Evolutionary conservation across 1,140 invertebrate species (phyloP).

Genomic region (Drosophila burlai): DNA sequence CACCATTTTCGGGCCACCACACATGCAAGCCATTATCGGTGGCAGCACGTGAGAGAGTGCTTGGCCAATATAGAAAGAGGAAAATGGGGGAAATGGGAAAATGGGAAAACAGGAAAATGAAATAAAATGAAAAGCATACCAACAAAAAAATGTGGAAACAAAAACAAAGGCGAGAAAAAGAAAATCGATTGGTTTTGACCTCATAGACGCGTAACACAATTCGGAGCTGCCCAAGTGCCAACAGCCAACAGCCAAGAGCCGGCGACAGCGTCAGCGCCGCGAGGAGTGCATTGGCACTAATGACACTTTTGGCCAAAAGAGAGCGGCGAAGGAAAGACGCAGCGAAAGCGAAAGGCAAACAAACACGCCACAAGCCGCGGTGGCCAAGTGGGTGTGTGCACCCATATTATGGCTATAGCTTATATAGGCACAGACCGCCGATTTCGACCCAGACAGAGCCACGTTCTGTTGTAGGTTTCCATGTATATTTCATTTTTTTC

Average conservation of each 20-base stretch:
- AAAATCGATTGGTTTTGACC: constrained; percentile 83
- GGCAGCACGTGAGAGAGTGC: constrained; percentile 63
- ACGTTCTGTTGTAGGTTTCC: constrained; percentile 13
- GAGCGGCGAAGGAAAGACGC: constrained; percentile 30
- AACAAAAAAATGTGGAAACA: background rate
- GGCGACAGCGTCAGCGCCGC: constrained; percentile 25
- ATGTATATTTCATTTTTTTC: constrained; percentile 19
- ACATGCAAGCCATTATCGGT: constrained; percentile 40
- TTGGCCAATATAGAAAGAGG: constrained; percentile 7
- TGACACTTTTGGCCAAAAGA: constrained; percentile 53
- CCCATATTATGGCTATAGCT: constrained; percentile 6
- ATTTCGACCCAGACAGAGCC: constrained; percentile 51
- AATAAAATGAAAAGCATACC: constrained; percentile 15
- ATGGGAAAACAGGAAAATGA: constrained; percentile 24
- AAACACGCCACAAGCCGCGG: constrained; percentile 61
- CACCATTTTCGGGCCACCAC: constrained; percentile 1
- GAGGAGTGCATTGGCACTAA: constrained; percentile 75
- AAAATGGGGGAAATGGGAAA: constrained; percentile 16
- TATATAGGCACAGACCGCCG: constrained; percentile 30
- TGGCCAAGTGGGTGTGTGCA: constrained; percentile 3
- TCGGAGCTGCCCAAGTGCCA: constrained; percentile 48
- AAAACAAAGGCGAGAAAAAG: constrained; percentile 32
- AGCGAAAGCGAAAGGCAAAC: constrained; percentile 76
- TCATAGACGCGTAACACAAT: constrained; percentile 73
- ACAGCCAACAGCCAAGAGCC: constrained; percentile 33